These are phyloP conservation scores for Mercenaria mercenaria DNA, from an alignment of 1,140 invertebrate genomes.

Conservation along the genomic window DNA sequence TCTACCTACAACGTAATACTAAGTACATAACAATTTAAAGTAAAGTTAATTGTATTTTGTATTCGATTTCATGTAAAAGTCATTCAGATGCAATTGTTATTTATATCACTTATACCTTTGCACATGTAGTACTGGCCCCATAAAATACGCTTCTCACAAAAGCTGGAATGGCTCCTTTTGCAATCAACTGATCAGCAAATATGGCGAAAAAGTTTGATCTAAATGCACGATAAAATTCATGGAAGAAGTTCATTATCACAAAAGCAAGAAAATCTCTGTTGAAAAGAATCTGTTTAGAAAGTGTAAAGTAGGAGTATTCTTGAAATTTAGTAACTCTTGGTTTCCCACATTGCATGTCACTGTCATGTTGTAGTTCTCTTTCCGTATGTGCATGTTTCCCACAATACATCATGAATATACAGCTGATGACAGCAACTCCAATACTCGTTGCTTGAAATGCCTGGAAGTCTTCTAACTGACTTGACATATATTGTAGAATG, in stretches of 20 bases:
- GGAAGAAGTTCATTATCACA: conserved; percentile 79
- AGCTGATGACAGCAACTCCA: conserved; percentile 75
- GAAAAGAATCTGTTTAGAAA: conserved; percentile 73
- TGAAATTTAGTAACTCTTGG: conserved; percentile 35
- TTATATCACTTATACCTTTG: too few species aligned
- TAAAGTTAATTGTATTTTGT: too few species aligned
- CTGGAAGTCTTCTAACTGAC: conserved; percentile 80
- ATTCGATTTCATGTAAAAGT: too few species aligned
- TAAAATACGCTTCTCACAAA: conserved; percentile 74
- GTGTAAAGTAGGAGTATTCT: conserved; percentile 65
- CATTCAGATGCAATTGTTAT: too few species aligned
- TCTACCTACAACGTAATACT: too few species aligned
- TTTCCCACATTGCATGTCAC: neutral
- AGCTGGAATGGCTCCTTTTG: conserved; percentile 56
- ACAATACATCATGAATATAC: conserved; percentile 76
- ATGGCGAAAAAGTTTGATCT: conserved; percentile 77
- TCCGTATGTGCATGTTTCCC: too few species aligned
- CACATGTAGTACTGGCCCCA: conserved; percentile 43
- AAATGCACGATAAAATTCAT: conserved; percentile 78
- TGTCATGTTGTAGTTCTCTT: conserved; percentile 73
- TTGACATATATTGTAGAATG: conserved; percentile 75
- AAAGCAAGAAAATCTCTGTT: conserved; percentile 79
- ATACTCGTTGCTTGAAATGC: conserved; percentile 81
- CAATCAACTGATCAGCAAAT: conserved; percentile 75
- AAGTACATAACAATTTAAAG: too few species aligned